phyloP scores from a whole-genome alignment of 2,113 vertebrate genomes.

The Mixornis gularis region DNA sequence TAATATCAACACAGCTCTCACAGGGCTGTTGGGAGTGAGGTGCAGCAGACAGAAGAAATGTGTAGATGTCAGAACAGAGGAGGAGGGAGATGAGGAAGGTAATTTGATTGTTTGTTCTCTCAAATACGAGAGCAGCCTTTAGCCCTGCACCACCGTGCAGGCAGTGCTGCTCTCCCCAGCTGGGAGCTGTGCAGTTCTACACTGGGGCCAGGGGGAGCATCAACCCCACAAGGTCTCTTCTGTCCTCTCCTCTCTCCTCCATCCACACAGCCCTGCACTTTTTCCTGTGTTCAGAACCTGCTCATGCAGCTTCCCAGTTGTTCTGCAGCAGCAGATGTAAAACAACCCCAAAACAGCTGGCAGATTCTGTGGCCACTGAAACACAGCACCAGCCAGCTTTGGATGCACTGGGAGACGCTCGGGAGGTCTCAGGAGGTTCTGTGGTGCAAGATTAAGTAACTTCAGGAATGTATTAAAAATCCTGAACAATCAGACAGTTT shows the following conservation, averaged over 20 bases:
- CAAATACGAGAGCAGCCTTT: not conserved
- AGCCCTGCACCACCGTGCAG: not conserved
- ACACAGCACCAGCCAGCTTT: not conserved
- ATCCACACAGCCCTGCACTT: fast-evolving
- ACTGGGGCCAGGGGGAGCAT: not conserved
- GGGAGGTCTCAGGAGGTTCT: not conserved
- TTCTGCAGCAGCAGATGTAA: not conserved
- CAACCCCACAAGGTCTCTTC: not conserved
- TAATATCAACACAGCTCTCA: not conserved
- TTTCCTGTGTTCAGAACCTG: not conserved
- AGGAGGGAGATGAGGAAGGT: not conserved
- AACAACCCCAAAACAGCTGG: not conserved
- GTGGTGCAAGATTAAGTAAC: not conserved
- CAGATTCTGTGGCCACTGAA: not conserved
- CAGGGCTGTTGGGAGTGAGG: fast-evolving
- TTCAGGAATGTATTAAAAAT: not conserved
- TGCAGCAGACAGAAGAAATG: not conserved
- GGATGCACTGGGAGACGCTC: not conserved
- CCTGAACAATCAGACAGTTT: not conserved
- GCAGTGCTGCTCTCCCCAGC: not conserved
- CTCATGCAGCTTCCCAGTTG: not conserved
- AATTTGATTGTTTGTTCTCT: not conserved
- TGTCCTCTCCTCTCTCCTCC: not conserved
- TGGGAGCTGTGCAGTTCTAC: not conserved
- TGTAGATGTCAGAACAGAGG: not conserved